Conservation (phyloP, 2,113 vertebrate species). For the Galemys pyrenaicus region DNA sequence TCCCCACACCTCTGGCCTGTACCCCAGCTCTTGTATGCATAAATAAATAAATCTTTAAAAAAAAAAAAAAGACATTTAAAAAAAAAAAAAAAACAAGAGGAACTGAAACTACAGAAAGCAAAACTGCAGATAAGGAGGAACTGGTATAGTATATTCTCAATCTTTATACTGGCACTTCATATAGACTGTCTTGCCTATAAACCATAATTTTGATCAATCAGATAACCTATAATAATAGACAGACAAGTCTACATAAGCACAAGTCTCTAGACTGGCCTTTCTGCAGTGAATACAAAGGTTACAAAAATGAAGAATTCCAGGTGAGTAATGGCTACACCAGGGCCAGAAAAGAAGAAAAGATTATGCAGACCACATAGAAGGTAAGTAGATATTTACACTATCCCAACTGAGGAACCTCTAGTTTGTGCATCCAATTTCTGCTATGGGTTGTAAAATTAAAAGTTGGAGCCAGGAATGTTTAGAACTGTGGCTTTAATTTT, state of each 20-base stretch:
- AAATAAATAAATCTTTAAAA: too few relatives aligned
- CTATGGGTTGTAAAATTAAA: neutral
- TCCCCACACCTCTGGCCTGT: too few relatives aligned
- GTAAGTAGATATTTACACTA: neutral
- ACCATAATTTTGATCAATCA: neutral
- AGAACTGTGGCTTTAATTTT: neutral
- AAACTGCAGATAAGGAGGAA: too few relatives aligned
- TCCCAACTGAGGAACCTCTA: neutral
- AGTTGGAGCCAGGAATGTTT: neutral
- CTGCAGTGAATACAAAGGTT: neutral
- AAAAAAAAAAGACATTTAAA: too few relatives aligned
- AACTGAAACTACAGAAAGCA: too few relatives aligned
- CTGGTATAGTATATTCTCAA: neutral
- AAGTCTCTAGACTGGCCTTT: neutral
- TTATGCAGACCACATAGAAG: neutral
- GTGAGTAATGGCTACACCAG: neutral
- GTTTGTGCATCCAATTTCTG: neutral
- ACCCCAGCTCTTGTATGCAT: too few relatives aligned
- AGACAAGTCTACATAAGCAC: neutral
- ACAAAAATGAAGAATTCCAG: neutral
- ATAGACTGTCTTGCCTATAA: neutral
- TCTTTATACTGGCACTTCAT: neutral
- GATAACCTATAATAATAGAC: neutral
- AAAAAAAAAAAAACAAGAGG: too few relatives aligned
- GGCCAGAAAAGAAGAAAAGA: constrained; percentile 23